phyloP scores from a whole-genome alignment of 92 coral and sea anemone species.

The Porites cylindrica region DNA sequence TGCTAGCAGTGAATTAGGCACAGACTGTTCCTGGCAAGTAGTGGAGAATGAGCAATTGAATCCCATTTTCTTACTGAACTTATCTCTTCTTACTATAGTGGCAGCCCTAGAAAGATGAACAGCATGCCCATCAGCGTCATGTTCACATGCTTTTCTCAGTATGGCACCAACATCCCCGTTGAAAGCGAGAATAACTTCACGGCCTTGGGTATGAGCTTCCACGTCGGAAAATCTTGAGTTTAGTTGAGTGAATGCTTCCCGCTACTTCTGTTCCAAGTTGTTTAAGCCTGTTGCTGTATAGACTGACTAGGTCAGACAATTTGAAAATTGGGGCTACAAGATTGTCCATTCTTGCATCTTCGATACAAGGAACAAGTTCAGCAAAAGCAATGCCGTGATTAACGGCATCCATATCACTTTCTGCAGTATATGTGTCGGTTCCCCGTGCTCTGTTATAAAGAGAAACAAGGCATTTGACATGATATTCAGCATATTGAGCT shows the following conservation, averaged over 20 bases:
- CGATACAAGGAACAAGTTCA: constrained; percentile 68
- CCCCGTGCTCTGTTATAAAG: constrained; percentile 28
- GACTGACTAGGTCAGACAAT: constrained; percentile 43
- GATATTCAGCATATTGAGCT: constrained; percentile 67
- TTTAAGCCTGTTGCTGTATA: constrained; percentile 49
- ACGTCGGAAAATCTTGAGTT: constrained; percentile 62
- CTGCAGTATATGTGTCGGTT: background rate
- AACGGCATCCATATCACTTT: constrained; percentile 8
- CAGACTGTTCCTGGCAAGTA: constrained; percentile 50
- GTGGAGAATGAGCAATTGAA: constrained; percentile 45
- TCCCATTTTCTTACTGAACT: constrained; percentile 29
- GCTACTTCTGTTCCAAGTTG: constrained; percentile 44
- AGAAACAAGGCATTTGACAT: constrained; percentile 31
- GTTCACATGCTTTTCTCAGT: constrained; percentile 40
- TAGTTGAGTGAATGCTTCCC: constrained; percentile 27
- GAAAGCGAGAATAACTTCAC: constrained; percentile 41
- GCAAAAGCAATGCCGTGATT: constrained; percentile 69
- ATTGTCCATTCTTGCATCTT: constrained; percentile 30
- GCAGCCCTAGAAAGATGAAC: constrained; percentile 9
- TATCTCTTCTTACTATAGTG: constrained; percentile 17
- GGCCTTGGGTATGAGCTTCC: constrained; percentile 45
- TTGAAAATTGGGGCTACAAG: constrained; percentile 32
- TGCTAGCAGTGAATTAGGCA: constrained; percentile 60
- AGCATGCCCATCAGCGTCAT: constrained; percentile 50
- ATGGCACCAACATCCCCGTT: constrained; percentile 33